Conservation (phyloP, 2,888 invertebrate genomes). For the Dastarcus helophoroides region DNA sequence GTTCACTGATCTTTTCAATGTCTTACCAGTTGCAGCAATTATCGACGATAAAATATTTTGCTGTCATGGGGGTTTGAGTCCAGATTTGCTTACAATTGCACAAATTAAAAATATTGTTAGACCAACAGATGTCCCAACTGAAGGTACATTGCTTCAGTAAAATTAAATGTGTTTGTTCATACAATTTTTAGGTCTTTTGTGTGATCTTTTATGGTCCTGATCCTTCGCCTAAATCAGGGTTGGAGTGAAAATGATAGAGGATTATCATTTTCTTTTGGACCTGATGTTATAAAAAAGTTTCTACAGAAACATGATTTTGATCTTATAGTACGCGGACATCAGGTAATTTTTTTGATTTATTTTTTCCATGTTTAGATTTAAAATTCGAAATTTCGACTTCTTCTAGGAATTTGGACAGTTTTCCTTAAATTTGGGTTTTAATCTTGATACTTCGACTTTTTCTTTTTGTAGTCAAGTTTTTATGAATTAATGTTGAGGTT, state of each 20-base stretch:
- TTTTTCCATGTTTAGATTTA: too few relatives aligned
- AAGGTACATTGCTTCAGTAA: slow-evolving; percentile 18
- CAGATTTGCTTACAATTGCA: slow-evolving; percentile 25
- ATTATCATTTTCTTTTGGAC: slow-evolving; percentile 27
- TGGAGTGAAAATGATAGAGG: slow-evolving; percentile 28
- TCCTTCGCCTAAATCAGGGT: slow-evolving; percentile 21
- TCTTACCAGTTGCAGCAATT: slow-evolving; percentile 30
- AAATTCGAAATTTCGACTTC: too few relatives aligned
- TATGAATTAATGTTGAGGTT: too few relatives aligned
- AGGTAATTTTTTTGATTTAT: too few relatives aligned
- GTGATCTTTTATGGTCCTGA: slow-evolving; percentile 31
- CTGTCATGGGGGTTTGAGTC: slow-evolving; percentile 33
- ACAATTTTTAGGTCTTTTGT: slow-evolving; percentile 25
- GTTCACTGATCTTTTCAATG: slow-evolving; percentile 33
- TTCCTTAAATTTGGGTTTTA: too few relatives aligned
- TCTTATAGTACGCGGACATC: slow-evolving; percentile 28
- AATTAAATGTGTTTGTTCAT: slow-evolving; percentile 1
- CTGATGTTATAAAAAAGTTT: slow-evolving; percentile 26
- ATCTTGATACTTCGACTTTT: too few relatives aligned
- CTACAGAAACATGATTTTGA: slow-evolving; percentile 27
- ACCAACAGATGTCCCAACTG: slow-evolving; percentile 23
- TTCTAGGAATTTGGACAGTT: too few relatives aligned
- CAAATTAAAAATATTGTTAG: slow-evolving; percentile 26
- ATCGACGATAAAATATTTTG: slow-evolving; percentile 33
- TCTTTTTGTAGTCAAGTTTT: too few relatives aligned